Base-by-base conservation (phyloP, 1,140 invertebrate species). In the Vanessa atalanta region DNA sequence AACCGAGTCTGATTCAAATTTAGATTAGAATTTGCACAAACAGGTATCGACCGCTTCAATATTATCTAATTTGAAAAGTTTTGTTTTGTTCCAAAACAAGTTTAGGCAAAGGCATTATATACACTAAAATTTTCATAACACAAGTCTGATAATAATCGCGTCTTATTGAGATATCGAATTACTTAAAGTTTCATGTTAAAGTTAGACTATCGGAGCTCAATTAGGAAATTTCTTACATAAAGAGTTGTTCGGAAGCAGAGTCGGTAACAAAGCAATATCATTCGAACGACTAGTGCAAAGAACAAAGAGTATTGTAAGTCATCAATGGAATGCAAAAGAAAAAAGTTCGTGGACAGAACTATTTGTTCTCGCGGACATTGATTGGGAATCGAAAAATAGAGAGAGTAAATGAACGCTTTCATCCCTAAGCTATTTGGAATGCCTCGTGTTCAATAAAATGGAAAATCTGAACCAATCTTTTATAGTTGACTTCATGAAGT, bases 61-160 rank as follows among this genome's bases (percentile, higher is more conserved):
- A 70, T 57, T 70, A 66, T 65, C 43, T 70, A 75, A 75, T 75
- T 75, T 70, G 73, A 70, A 75, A 75, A 70, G 61, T 75, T 72
- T 75, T 20, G 67, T 75, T 70, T 70, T 60, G 70, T 72, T 65
- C 50, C 48, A 43, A 65, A 70, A 75, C 73, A 70, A 75, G 70
- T 72, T 72, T 43, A 57, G 48, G 47, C 61, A 51, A 53, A 47
- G 31, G 67, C 51, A 75, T 75, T 70, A 70, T 68, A 51, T n/a
- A 47, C 70, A 65, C 70, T 70, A 60, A 74, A 74, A 70, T 65
- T 70, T 66, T 66, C 72, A 26, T 15, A 37, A n/a, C 57, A 61
- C 31, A 75, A 75, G 67, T 75, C 60, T 55, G 47, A 70, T 75
- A 75, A 75, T 65, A 75, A 60, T 61, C 26, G 26, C 20, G 20